Base-by-base conservation (phyloP, 2,888 invertebrate species). In the Hypolimnas misippus region DNA sequence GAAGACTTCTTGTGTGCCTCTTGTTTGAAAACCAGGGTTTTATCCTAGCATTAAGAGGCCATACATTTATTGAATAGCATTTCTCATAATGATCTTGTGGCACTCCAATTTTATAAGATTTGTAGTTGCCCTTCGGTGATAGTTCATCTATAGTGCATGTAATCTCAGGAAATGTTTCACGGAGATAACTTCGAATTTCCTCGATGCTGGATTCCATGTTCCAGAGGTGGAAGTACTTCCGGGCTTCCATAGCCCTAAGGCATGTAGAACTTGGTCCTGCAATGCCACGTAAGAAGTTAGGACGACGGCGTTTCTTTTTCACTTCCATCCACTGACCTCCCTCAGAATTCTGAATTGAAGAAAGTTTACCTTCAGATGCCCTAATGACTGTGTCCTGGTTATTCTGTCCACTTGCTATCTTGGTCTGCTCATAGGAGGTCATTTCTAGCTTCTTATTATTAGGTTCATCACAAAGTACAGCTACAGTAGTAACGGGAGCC, bases 21-120 rank as follows among this genome's bases (percentile, higher is more conserved):
- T 58, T 54, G 58, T 56, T 53, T 46, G 51, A 46, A 7, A 60
- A 44, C 67, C 69, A 69, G 2, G 55, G 10, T 52, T 69, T 71
- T 7, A 71, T 50, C 31, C 66, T 59, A 3, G 71, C 66, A 44
- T 70, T 69, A 7, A 65, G 33, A 10, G 69, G 68, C 70, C 66
- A 71, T 3, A 66, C 59, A 8, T 68, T 66, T 8, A 44, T 21
- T 0, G 68, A 62, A 3, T 62, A 38, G 49, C 68, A 66, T 35
- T 10, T 55, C 1, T 70, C 70, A 29, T 53, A 65, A 40, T 53
- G 52, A 5, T 25, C 58, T 0, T 7, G 31, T 6, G 70, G 69
- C 0, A 70, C 60, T 0, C 67, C 64, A 4, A 72, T 51, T 21
- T 72, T 70, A 40, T 62, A 70, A 0, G 70, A 73, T 40, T 68